Evolutionary conservation across 1,140 invertebrate species (phyloP), one percentile per base, ranked within the genome.

Genomic region (Lutraria rhynchaena): DNA sequence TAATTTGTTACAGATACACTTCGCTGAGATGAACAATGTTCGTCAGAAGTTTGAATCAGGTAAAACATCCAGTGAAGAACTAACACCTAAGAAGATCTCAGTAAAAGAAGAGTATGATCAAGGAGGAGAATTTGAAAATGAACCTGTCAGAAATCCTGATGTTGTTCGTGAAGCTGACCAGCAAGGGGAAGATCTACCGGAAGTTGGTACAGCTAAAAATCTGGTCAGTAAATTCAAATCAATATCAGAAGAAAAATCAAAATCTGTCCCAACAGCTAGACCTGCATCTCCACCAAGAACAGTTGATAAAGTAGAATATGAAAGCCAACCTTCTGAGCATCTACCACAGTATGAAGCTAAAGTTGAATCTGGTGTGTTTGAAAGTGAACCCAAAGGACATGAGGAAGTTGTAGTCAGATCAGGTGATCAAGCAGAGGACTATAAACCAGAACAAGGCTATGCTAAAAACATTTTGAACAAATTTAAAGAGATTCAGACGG

Each of bases 61-160:
- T 3, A 57, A 71, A 27, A 49, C 24, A 46, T 15, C 33, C 15
- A 61, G 57, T 41, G 69, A 57, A 19, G 69, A 75, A 33, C 53
- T 11, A 19, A 55, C 67, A 49, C 51, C 44, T 22, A 60, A 44
- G 37, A 85, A 71, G 49, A 69, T 60, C 33, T 81, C 69, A 3
- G 83, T 87, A 41, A 71, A 87, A 37, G 87, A 88, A 27, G 86
- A 86, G 37, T 82, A 86, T 31, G 85, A 87, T 27, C 75, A 86
- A 41, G 90, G 88, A 31, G 90, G 89, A 2, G 86, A 88, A 22
- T 90, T 88, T 81, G 90, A 91, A 65, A 91, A 87, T 57, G 78
- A 87, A 53, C 90, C 90, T 0, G 77, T 83, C 0, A 51, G 31
- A 19, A 85, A 87, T 24, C 81, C 84, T 13, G 87, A 88, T 71